These are phyloP conservation scores for Thyatira batis DNA, from an alignment of 2,888 invertebrate species.

Conservation along the genomic window DNA sequence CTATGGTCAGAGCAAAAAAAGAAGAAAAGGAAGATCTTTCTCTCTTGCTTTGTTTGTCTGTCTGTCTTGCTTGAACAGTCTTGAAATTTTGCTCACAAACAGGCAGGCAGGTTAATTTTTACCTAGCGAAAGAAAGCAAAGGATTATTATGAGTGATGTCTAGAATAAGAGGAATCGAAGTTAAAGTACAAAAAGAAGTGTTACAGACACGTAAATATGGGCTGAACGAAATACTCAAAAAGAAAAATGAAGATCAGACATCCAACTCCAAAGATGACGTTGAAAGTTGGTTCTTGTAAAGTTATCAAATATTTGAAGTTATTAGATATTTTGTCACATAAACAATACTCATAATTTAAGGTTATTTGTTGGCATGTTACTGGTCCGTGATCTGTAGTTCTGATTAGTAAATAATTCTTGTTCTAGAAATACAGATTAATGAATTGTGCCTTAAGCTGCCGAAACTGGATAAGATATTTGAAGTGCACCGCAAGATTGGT, in stretches of 20 bases:
- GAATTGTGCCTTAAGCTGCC: slow-evolving; percentile 81
- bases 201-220: slow-evolving; percentile 53
- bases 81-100: too few relatives aligned
- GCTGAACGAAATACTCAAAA: slow-evolving; percentile 49
- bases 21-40: too few relatives aligned
- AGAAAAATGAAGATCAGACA: slow-evolving; percentile 51
- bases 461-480: slow-evolving; percentile 83
- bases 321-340: background rate
- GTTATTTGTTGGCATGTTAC: background rate
- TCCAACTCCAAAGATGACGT: slow-evolving; percentile 56
- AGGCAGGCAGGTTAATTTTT: slow-evolving; percentile 24
- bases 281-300: slow-evolving; percentile 52
- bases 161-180: slow-evolving; percentile 69
- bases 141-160: slow-evolving; percentile 45
- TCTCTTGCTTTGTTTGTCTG: too few relatives aligned
- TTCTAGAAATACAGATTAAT: slow-evolving; percentile 65
- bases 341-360: background rate
- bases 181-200: slow-evolving; percentile 58
- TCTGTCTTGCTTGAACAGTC: too few relatives aligned
- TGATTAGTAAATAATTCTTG: background rate
- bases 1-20: too few relatives aligned
- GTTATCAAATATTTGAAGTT: slow-evolving; percentile 2
- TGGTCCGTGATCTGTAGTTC: too few relatives aligned
- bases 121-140: slow-evolving; percentile 64
- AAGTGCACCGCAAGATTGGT: slow-evolving; percentile 87